A percentile compares a stretch with the other conserved stretches of the same genome.
Evolutionary conservation across 1,140 invertebrate species (phyloP).

Genomic region (Aethina tumida): DNA sequence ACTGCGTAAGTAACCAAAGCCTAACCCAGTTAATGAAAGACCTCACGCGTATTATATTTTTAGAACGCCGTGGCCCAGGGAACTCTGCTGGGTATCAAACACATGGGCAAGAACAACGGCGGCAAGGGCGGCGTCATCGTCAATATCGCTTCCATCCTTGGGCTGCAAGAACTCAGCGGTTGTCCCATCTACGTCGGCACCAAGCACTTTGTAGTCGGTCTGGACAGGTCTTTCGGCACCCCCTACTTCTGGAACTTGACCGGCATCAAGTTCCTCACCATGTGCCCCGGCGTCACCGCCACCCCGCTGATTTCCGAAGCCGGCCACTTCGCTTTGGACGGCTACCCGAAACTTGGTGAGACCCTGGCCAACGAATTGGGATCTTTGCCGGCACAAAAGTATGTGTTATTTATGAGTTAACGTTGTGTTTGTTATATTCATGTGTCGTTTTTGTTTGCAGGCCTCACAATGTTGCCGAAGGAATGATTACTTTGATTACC

Average conservation of each 20-base stretch:
- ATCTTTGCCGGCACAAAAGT: slow-evolving; percentile 8
- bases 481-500: slow-evolving; percentile 39
- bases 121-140: slow-evolving; percentile 36
- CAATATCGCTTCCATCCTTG: slow-evolving; percentile 38
- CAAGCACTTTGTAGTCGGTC: slow-evolving; percentile 43
- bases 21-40: too few relatives aligned
- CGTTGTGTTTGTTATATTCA: too few relatives aligned
- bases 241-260: slow-evolving; percentile 31
- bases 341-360: slow-evolving; percentile 13
- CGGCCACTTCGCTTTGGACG: slow-evolving; percentile 13
- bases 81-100: slow-evolving; percentile 36
- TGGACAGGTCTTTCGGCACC: slow-evolving; percentile 35
- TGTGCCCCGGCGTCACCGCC: slow-evolving; percentile 35
- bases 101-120: slow-evolving; percentile 37
- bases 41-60: slow-evolving; percentile 7
- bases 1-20: slow-evolving; percentile 43
- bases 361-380: slow-evolving; percentile 3
- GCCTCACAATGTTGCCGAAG: slow-evolving; percentile 37
- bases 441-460: slow-evolving; percentile 33
- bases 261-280: slow-evolving; percentile 36
- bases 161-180: slow-evolving; percentile 35
- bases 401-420: too few relatives aligned
- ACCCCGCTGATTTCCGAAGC: slow-evolving; percentile 30
- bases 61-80: slow-evolving; percentile 35
- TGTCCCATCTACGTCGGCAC: slow-evolving; percentile 40